Conservation (phyloP, 1,140 invertebrate genomes). For the Diuraphis noxia region DNA sequence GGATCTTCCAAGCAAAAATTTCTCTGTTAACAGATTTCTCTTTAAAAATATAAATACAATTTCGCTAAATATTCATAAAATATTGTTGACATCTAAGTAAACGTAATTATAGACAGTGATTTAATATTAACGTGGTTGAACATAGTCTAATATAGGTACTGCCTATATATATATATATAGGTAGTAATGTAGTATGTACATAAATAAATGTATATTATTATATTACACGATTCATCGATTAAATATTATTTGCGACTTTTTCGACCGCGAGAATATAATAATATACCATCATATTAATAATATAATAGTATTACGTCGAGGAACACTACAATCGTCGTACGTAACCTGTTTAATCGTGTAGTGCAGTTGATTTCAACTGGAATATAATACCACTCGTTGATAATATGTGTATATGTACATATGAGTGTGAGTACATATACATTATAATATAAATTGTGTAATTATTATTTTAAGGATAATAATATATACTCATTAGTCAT, state of each 20-base stretch:
- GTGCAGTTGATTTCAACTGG: not conserved
- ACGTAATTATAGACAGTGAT: not conserved
- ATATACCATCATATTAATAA: not conserved
- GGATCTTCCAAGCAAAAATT: conserved; percentile 11
- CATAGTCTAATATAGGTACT: not conserved
- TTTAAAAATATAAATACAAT: not conserved
- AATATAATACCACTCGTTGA: not conserved
- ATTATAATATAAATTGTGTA: not conserved
- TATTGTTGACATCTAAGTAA: not conserved
- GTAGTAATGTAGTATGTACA: not conserved
- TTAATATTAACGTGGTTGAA: not conserved
- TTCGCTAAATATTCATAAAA: not conserved
- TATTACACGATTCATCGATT: not conserved
- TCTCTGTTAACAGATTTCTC: not conserved
- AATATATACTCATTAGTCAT: not conserved
- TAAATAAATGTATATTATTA: not conserved
- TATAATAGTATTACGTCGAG: not conserved
- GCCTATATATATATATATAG: not conserved
- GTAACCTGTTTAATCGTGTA: not conserved
- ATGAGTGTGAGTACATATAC: not conserved
- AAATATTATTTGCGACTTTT: not conserved
- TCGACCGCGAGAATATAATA: not conserved
- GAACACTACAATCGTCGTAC: not conserved
- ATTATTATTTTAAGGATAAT: conserved; percentile 36
- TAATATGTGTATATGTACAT: not conserved